Conservation (phyloP, 2,797 vertebrate genomes). For the Calcarius lapponicus region DNA sequence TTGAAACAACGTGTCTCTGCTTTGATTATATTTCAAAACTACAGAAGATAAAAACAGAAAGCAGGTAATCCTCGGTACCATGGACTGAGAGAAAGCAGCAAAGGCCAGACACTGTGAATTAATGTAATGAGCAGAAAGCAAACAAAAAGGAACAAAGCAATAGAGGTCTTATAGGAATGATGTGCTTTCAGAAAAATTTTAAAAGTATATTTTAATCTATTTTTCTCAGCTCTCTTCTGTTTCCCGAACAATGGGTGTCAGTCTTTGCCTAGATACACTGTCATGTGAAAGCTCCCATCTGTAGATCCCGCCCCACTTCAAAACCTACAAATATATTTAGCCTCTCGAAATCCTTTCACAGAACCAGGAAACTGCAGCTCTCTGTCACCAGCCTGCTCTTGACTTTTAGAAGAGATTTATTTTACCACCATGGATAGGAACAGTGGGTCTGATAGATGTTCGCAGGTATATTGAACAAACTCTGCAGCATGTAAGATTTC, state of each 20-base stretch:
- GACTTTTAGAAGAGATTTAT: not conserved
- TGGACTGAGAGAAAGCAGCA: not conserved
- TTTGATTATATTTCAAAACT: slow-evolving; percentile 4
- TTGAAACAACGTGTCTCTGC: not conserved
- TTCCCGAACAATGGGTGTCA: not conserved
- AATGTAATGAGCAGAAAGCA: not conserved
- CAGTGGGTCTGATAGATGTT: not conserved
- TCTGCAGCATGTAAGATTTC: not conserved
- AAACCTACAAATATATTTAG: not conserved
- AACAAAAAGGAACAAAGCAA: not conserved
- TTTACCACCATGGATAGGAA: not conserved
- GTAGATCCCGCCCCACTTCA: not conserved
- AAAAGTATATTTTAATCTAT: not conserved
- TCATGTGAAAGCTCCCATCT: not conserved
- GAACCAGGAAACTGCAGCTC: not conserved
- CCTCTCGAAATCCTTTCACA: slow-evolving; percentile 11
- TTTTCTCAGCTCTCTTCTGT: not conserved
- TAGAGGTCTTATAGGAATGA: not conserved
- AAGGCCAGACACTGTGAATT: not conserved
- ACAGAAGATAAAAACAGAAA: not conserved
- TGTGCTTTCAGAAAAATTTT: not conserved
- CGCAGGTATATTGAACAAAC: not conserved
- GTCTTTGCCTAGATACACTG: not conserved
- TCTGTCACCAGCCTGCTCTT: not conserved
- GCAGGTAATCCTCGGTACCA: not conserved